Base-by-base conservation (phyloP, 2,113 vertebrate genomes). In the Bungarus multicinctus region DNA sequence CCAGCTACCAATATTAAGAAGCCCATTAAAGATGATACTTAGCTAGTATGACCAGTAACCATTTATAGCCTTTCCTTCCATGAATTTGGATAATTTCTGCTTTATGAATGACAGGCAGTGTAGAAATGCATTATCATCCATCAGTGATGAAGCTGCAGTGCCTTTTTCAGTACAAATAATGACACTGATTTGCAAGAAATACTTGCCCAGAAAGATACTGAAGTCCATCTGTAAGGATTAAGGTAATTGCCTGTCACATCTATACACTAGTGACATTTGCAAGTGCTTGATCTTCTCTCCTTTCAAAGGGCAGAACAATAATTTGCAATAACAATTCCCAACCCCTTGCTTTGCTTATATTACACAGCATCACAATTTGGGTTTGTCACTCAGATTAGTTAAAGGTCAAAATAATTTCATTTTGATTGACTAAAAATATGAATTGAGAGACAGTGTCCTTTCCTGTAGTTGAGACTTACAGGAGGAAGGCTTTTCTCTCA, bases 241-340 rank as follows among this genome's bases (percentile, higher is more conserved):
- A 64, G 60, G 53, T 81, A 91, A 89, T 93, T 34, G 10, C 53
- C 43, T 89, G 64, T 57, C 90, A 88, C 60, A 50, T 81, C 23
- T 45, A 16, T 86, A 23, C 47, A 30, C 45, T 5, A 91, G n/a
- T 25, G 60, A 50, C 16, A 34, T 58, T 85, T 60, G 5, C 85
- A 89, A 54, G 43, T 58, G 64, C 69, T 89, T 91, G 87, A 85
- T 90, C 89, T 93, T 54, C 87, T 91, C 53, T n/a, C 8, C 53
- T 85, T 47, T 52, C 74, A 53, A 91, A 88, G 60, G 43, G 47
- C 57, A 60, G 23, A 89, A 89, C 60, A 60, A 18, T 93, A 91
- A 91, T 85, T 89, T 52, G 43, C 69, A 89, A 45, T 34, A 91
- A 93, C 64, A 89, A 89, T 89, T 93, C 87, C 87, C 90, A 93